Evolutionary conservation across 2,797 vertebrate species (phyloP), one percentile per base, ranked within the genome.

Genomic region (Microchirus variegatus): DNA sequence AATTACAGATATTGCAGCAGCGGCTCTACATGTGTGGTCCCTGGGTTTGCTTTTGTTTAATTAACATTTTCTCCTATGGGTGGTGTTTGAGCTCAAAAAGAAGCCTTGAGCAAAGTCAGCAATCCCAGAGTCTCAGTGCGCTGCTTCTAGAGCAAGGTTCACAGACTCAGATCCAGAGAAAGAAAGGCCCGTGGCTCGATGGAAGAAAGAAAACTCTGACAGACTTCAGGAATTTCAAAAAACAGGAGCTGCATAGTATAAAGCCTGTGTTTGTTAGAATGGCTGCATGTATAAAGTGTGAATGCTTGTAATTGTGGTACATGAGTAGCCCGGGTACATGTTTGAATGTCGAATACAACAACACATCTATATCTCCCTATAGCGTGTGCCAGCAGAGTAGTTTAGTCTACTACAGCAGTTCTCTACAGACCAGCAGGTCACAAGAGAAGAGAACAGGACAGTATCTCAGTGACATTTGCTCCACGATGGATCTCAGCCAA

Each of bases 1-100:
- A 51, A 64, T 61, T 40, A 60, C 36, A 43, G 50, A 59, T 63
- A 48, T 70, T 63, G 47, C 46, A 57, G 59, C 50, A 10, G 57
- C 44, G 45, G 49, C 35, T 65, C 63, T 72, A 65, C 53, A 44
- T 65, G 44, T 70, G 66, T 70, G 67, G 76, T 70, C 59, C 54
- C 63, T 8, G 10, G 40, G 19, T 65, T 74, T 66, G 14, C 61
- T 51, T 64, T 63, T 64, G 46, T 76, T 86, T 79, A 70, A 79
- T 76, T 82, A 82, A 71, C 45, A 47, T 79, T 62, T 78, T 59
- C 52, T 70, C 61, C 76, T 74, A 67, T 56, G 75, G 57, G 70
- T 68, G 67, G 66, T 17, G 4, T 70, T 66, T 80, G 40, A 68
- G 68, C 65, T 77, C 54, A 57, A 45, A 37, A 51, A 59, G 73